Evolutionary conservation across 2,113 vertebrate genomes (phyloP), one percentile per base, ranked within the genome.

Genomic region (Notarius quadriscutis): DNA sequence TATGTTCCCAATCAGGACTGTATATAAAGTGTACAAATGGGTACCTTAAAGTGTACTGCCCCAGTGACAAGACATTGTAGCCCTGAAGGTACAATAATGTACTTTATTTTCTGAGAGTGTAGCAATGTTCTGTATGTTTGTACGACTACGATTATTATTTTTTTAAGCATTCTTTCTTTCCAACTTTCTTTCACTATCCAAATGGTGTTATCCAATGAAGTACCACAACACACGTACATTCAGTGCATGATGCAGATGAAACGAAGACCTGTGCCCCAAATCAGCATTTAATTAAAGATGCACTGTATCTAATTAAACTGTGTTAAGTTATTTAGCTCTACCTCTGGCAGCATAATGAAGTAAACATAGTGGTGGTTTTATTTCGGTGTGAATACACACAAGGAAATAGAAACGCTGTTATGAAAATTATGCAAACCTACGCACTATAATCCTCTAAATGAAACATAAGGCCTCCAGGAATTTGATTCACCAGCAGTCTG

Each of bases 291-390:
- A 91, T 92, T 87, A 93, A 93, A 93, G 87, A 93, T 91, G 90
- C 91, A 92, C 93, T 94, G 86, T 88, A 27, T 86, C 69, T 93
- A 94, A 95, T 95, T 93, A 94, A 94, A 93, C 89, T 58, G 85
- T 91, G 91, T 93, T 92, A 90, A 84, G 50, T 94, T 94, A 94
- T 95, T 94, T 93, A 95, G 90, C 85, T 88, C 83, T 90, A 79
- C 85, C 78, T 89, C 88, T 85, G 86, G 90, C 89, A 41, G 58
- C 15, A 89, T 94, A 93, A 95, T 94, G 89, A 93, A 93, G 91
- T 58, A 57, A 91, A 92, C 86, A 63, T 84, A 89, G 90, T 89
- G 87, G 82, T 87, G 86, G 89, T 91, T 91, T 89, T 87, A 90
- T 90, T 90, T 84, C 92, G 90, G 92, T 93, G 89, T 93, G 90